Evolutionary conservation across 2,113 vertebrate species (phyloP).

Genomic region (Thamnaconus septentrionalis): DNA sequence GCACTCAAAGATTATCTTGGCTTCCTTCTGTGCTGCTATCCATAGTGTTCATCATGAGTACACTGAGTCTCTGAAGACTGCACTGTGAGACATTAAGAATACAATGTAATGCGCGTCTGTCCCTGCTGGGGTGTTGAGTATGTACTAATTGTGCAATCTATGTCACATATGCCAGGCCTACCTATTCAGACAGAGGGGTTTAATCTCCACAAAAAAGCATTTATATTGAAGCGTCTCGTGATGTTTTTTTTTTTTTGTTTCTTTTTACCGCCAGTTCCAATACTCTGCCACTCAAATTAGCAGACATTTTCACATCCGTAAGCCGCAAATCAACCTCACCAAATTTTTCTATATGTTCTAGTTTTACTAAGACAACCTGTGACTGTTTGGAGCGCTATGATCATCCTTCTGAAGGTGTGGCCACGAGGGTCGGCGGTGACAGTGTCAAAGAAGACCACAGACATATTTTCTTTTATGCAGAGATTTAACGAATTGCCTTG

Average conservation of each 20-base stretch:
- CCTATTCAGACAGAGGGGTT: constrained; percentile 55
- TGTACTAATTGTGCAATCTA: constrained; percentile 67
- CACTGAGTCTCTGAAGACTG: constrained; percentile 73
- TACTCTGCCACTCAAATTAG: constrained; percentile 58
- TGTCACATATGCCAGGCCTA: constrained; percentile 60
- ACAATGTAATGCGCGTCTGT: constrained; percentile 66
- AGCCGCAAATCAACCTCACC: constrained; percentile 48
- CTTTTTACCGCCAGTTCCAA: constrained; percentile 12
- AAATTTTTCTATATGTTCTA: constrained; percentile 50
- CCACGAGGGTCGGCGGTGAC: constrained; percentile 64
- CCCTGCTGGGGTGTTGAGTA: constrained; percentile 59
- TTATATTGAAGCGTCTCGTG: constrained; percentile 58
- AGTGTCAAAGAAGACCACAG: constrained; percentile 43
- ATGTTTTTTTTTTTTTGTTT: constrained; percentile 57
- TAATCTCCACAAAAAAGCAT: constrained; percentile 52
- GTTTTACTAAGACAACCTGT: constrained; percentile 58
- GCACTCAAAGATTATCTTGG: constrained; percentile 61
- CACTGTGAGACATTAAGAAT: constrained; percentile 75
- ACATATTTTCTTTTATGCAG: neutral
- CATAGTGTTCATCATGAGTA: constrained; percentile 68
- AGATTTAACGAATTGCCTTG: constrained; percentile 26
- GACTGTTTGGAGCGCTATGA: constrained; percentile 70
- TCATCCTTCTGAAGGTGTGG: constrained; percentile 53
- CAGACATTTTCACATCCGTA: constrained; percentile 39
- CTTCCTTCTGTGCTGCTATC: constrained; percentile 73